These are phyloP conservation scores for Meriones unguiculatus DNA, from an alignment of 2,113 vertebrate genomes.

Conservation along the genomic window DNA sequence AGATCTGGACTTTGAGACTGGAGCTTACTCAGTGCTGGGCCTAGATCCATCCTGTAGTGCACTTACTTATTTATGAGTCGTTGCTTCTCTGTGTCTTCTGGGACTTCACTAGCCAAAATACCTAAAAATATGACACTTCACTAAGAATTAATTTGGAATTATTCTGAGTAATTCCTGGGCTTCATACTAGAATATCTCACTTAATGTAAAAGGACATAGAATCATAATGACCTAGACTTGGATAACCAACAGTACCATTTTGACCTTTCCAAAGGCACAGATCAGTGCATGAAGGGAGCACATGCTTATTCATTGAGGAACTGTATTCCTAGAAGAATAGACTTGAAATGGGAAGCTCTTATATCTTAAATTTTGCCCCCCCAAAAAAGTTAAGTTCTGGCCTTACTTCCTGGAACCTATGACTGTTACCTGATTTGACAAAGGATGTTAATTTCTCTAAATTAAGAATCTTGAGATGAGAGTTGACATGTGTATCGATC, in stretches of 20 bases:
- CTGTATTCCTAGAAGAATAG: neutral
- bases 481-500: neutral
- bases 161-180: neutral
- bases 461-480: neutral
- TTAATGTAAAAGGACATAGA: neutral
- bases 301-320: accelerated
- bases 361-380: neutral
- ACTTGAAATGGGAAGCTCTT: neutral
- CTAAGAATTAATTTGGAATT: neutral
- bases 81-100: neutral
- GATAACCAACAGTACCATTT: neutral
- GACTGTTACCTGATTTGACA: neutral
- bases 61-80: neutral
- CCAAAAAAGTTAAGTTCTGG: neutral
- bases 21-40: neutral
- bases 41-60: neutral
- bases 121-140: neutral
- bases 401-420: neutral
- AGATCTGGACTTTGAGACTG: neutral
- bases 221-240: neutral
- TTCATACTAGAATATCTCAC: neutral
- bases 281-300: neutral
- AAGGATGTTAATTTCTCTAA: neutral
- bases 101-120: neutral
- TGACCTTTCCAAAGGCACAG: neutral